phyloP scores from a whole-genome alignment of 2,113 vertebrate species.

The Heliornis fulica region DNA sequence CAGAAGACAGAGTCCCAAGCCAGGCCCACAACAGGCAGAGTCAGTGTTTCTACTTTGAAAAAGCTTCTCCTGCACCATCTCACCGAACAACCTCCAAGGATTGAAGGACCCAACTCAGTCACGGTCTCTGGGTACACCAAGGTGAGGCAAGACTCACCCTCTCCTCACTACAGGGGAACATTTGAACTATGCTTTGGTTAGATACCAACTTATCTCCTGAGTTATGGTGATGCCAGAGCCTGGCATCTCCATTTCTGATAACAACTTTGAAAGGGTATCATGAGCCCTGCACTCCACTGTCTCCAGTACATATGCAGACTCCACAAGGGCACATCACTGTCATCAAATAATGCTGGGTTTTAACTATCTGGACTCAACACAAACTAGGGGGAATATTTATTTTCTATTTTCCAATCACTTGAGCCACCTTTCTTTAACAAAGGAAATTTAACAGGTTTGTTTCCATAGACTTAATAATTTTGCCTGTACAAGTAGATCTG shows the following conservation, averaged over 20 bases:
- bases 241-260: background rate
- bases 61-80: background rate
- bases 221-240: background rate
- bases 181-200: background rate
- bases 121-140: rapidly evolving
- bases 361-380: background rate
- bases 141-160: background rate
- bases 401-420: background rate
- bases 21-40: background rate
- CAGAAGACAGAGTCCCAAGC: background rate
- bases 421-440: background rate
- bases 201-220: background rate
- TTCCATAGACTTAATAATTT: background rate
- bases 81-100: background rate
- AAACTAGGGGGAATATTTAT: background rate
- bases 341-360: background rate
- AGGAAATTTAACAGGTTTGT: background rate
- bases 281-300: background rate
- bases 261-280: background rate
- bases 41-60: background rate
- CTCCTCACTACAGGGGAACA: background rate
- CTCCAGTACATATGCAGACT: background rate
- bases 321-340: background rate
- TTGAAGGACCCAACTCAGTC: background rate
- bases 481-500: background rate